Conservation (phyloP, 2,888 invertebrate genomes). For the Kryphioiulus occultus region DNA sequence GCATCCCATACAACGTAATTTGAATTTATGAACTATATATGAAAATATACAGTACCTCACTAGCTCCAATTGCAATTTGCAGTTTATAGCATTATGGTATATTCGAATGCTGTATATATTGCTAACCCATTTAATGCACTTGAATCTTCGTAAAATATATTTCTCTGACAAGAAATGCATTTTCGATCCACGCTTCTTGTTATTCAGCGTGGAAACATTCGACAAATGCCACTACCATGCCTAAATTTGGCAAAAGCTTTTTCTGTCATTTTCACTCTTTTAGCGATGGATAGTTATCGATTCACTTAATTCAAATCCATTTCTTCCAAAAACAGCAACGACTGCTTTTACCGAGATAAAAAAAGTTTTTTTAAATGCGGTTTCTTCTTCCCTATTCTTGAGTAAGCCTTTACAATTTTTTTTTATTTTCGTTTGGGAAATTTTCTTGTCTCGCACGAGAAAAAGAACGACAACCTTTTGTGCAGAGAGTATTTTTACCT, state of each 20-base stretch:
- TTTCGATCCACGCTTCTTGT: not conserved
- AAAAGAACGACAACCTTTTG: conserved; percentile 8
- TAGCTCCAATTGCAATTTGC: too few species aligned
- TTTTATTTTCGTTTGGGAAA: not conserved
- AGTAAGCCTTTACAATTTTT: not conserved
- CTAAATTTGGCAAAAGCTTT: not conserved
- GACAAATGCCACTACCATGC: not conserved
- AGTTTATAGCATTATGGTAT: too few species aligned
- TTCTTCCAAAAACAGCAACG: conserved; percentile 29
- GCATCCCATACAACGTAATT: too few species aligned
- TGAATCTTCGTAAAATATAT: not conserved
- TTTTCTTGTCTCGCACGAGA: not conserved
- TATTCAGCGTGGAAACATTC: not conserved
- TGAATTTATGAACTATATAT: too few species aligned
- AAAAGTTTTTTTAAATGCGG: conserved; percentile 3
- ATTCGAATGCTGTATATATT: too few species aligned
- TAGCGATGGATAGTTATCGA: not conserved
- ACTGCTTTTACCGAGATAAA: conserved; percentile 38
- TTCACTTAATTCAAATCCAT: conserved; percentile 40
- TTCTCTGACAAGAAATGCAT: not conserved
- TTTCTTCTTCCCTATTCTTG: conserved; percentile 13
- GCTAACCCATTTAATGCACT: too few species aligned
- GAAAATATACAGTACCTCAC: too few species aligned
- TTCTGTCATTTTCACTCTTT: conserved; percentile 38
- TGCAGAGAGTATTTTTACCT: not conserved